Conservation (phyloP, 2,888 invertebrate genomes). For the Amblyjoppa fuscipennis region DNA sequence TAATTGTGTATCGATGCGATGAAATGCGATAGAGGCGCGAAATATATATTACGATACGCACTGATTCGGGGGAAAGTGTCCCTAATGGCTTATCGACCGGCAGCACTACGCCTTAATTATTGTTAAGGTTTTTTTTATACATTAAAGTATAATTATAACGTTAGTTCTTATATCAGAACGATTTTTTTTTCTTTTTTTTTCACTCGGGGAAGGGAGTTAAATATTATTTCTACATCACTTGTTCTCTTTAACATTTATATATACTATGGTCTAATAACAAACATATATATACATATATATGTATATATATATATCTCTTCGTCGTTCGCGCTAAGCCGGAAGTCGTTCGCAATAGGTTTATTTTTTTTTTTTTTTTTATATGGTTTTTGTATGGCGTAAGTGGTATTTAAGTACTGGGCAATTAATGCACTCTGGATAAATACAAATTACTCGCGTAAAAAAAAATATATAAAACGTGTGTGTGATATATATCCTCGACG, state of each 20-base stretch:
- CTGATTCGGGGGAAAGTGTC: constrained; percentile 35
- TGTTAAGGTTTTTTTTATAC: constrained; percentile 56
- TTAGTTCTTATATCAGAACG: constrained; percentile 30
- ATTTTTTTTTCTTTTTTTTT: constrained; percentile 21
- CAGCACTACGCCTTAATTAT: constrained; percentile 57
- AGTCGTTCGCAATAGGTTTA: constrained; percentile 42
- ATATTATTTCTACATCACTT: constrained; percentile 50
- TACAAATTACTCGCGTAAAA: constrained; percentile 80
- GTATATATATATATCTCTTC: constrained; percentile 33
- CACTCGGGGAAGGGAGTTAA: constrained; percentile 40
- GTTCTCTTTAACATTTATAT: constrained; percentile 55
- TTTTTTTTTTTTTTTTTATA: neutral
- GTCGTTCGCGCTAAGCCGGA: constrained; percentile 38
- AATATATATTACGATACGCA: constrained; percentile 28
- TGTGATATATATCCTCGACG: constrained; percentile 44
- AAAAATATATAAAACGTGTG: constrained; percentile 78
- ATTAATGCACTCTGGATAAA: constrained; percentile 68
- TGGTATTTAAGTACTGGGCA: constrained; percentile 64
- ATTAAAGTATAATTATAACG: constrained; percentile 51
- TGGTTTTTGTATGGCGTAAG: constrained; percentile 50
- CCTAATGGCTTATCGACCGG: constrained; percentile 52
- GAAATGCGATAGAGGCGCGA: constrained; percentile 50
- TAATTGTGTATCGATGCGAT: constrained; percentile 52
- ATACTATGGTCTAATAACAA: constrained; percentile 54
- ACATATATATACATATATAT: constrained; percentile 38